A percentile compares a stretch with the other conserved stretches of the same genome.
Conservation (phyloP, 2,113 vertebrate genomes). For the Pimephales promelas region DNA sequence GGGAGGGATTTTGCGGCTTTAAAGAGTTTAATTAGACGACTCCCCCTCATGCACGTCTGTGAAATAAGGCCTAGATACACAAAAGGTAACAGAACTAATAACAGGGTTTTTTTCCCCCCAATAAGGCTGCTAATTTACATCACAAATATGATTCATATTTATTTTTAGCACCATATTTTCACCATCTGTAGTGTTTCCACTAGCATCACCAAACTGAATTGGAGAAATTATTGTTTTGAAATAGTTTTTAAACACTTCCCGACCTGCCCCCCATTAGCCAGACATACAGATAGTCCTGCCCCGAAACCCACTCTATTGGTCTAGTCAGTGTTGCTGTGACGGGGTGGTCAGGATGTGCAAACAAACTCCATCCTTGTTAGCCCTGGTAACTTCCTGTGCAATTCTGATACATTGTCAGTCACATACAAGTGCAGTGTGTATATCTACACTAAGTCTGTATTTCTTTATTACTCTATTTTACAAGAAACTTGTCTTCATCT, state of each 20-base stretch:
- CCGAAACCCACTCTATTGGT: not conserved
- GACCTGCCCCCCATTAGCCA: not conserved
- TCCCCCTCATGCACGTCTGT: not conserved
- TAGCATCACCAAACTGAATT: not conserved
- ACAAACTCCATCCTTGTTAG: not conserved
- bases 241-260: not conserved
- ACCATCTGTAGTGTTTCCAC: not conserved
- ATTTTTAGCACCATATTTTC: not conserved
- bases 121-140: not conserved
- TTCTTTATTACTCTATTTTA: slow-evolving; percentile 25
- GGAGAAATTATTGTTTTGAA: not conserved
- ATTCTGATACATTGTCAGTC: not conserved
- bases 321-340: not conserved
- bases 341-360: not conserved
- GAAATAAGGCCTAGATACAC: not conserved
- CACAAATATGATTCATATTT: not conserved
- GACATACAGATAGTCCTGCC: not conserved
- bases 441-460: not conserved
- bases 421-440: not conserved
- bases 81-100: not conserved
- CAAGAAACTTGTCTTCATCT: slow-evolving; percentile 14
- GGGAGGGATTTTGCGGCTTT: slow-evolving; percentile 1
- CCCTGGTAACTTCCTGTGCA: slow-evolving; percentile 3
- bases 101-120: not conserved
- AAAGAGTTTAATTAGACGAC: slow-evolving; percentile 35